phyloP scores from a whole-genome alignment of 2,888 invertebrate genomes.

The Altica lythri region DNA sequence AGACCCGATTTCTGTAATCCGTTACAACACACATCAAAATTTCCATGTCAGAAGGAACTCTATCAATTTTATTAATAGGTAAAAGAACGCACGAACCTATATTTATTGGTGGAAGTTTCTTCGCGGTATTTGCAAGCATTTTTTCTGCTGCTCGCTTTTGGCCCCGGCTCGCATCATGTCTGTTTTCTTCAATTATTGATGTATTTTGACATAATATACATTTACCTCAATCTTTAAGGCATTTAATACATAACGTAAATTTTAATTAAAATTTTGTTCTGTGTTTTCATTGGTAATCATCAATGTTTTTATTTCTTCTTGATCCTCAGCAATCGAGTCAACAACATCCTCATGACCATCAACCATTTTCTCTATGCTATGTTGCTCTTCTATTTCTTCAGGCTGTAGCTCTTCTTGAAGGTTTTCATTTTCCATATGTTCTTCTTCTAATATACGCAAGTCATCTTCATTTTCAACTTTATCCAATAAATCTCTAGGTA shows the following conservation, averaged over 20 bases:
- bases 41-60: no score
- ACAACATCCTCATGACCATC: constrained; percentile 9
- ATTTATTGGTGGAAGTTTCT: no score
- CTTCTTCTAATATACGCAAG: constrained; percentile 4
- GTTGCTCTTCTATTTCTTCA: constrained; percentile 1
- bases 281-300: no score
- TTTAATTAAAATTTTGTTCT: no score
- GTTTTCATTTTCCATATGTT: constrained; percentile 4
- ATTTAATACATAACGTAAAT: no score
- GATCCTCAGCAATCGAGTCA: constrained; percentile 3
- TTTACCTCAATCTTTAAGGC: no score
- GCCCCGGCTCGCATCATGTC: no score
- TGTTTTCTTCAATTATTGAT: no score
- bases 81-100: neutral
- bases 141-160: neutral
- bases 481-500: constrained; percentile 21
- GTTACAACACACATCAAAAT: no score
- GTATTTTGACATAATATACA: no score
- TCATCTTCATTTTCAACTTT: constrained; percentile 7
- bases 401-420: neutral
- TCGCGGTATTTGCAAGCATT: no score
- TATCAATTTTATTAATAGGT: no score
- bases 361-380: constrained; percentile 12
- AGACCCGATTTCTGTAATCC: neutral
- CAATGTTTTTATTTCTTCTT: constrained; percentile 12